Base-by-base conservation (phyloP, 1,140 invertebrate species). In the Drosophila hydei region DNA sequence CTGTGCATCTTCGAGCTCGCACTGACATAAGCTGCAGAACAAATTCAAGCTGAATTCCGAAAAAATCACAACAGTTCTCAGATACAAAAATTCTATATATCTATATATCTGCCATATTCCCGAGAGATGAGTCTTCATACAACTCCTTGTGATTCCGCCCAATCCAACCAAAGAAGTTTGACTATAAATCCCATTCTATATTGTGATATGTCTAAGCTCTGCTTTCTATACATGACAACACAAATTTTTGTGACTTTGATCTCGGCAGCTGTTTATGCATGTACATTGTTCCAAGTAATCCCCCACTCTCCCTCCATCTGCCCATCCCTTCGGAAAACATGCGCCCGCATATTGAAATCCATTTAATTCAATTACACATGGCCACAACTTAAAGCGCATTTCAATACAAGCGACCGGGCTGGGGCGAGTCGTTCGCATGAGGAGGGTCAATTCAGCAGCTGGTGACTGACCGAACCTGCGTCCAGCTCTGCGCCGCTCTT, bases 361-460 rank as follows among this genome's bases (percentile, higher is more conserved):
- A 87, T 85, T 85, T 85, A 85, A 85, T 85, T 85, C 81, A 85
- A 85, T 85, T 87, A 85, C 77, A 70, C 68, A 80, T 68, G 77
- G 70, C 77, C 81, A 77, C 81, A 77, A 87, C 81, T 85, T 87
- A 75, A 85, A 85, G 81, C 77, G 65, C 65, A 76, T 76, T 76
- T 76, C 74, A 73, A 73, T 76, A 69, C 81, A 73, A 30, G 38
- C 38, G 30, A 56, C 38, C 51, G 48, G 14, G 14, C 25, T 58
- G 62, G 45, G 64, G 59, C 45, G 59, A 61, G 58, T n/a, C 27
- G 5, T 11, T 12, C 11, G 1, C 6, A 7, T 9, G 43, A 36
- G 45, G 16, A 3, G 40, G 50, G 54, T 68, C 63, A 68, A 42
- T 55, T 48, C 43, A 68, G 58, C 71, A 73, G 65, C 65, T 62